Conservation (phyloP, 1,140 invertebrate species). For the Neodiprion fabricii region DNA sequence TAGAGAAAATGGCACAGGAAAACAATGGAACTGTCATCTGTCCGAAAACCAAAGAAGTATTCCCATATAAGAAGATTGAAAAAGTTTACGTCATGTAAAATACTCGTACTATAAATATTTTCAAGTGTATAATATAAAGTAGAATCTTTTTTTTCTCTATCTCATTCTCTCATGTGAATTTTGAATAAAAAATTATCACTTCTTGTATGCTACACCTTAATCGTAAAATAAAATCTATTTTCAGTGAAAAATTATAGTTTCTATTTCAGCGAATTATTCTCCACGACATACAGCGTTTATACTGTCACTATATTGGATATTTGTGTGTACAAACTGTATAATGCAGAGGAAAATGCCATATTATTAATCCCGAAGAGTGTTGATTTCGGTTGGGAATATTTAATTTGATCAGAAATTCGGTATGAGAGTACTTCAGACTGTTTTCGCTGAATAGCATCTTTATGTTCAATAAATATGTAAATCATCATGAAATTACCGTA, state of each 20-base stretch:
- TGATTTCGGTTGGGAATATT: too few relatives aligned
- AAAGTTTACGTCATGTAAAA: conserved; percentile 95
- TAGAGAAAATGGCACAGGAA: conserved; percentile 86
- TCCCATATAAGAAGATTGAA: conserved; percentile 87
- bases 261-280: background rate
- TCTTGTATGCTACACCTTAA: conserved; percentile 18
- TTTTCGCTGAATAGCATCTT: too few relatives aligned
- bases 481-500: too few relatives aligned
- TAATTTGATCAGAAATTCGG: too few relatives aligned
- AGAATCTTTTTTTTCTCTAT: conserved; percentile 21
- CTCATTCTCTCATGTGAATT: conserved; percentile 9
- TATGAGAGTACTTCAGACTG: too few relatives aligned
- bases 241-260: conserved; percentile 25
- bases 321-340: too few relatives aligned
- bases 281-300: too few relatives aligned
- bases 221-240: conserved; percentile 43
- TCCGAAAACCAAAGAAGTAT: conserved; percentile 90
- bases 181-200: conserved; percentile 18
- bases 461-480: too few relatives aligned
- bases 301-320: too few relatives aligned
- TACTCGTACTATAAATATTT: conserved; percentile 9
- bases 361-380: too few relatives aligned
- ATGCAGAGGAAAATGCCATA: too few relatives aligned
- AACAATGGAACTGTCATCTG: conserved; percentile 90
- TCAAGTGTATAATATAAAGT: background rate